Conservation (phyloP, 2,113 vertebrate species). For the Triplophysa tibetana region DNA sequence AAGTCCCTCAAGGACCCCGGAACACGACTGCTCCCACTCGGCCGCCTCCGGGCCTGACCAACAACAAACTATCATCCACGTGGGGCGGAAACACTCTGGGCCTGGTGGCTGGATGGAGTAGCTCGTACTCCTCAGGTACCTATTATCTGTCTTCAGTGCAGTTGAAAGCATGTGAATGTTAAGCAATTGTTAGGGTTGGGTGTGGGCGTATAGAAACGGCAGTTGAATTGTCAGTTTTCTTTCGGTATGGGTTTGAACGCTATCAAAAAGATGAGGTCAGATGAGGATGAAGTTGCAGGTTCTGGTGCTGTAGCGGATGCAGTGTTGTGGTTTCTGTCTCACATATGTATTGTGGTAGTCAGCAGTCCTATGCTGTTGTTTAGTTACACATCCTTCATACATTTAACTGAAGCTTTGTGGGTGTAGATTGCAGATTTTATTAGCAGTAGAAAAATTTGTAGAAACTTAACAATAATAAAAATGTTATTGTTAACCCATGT, state of each 20-base stretch:
- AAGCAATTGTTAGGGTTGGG: not conserved
- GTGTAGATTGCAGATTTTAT: not conserved
- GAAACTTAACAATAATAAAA: not conserved
- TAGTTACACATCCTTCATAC: not conserved
- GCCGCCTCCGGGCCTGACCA: slow-evolving; percentile 91
- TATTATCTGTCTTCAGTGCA: not conserved
- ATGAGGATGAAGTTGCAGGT: not conserved
- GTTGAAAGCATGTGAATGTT: not conserved
- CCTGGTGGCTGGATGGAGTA: slow-evolving; percentile 86
- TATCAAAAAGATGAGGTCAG: not conserved
- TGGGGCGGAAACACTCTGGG: slow-evolving; percentile 91
- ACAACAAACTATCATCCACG: slow-evolving; percentile 92
- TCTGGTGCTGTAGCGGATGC: not conserved
- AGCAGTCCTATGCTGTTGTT: not conserved
- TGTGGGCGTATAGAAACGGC: not conserved
- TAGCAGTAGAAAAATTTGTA: not conserved
- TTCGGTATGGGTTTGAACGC: not conserved
- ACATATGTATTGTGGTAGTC: not conserved
- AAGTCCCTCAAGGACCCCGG: slow-evolving; percentile 85
- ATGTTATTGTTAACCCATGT: not conserved
- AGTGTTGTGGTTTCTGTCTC: slow-evolving; percentile 15
- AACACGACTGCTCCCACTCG: slow-evolving; percentile 87
- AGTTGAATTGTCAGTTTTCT: slow-evolving; percentile 2
- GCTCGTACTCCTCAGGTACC: slow-evolving; percentile 88
- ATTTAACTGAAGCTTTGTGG: not conserved